Evolutionary conservation across 2,888 invertebrate genomes (phyloP), one percentile per base, ranked within the genome.

Genomic region (Ephialtes manifestator): DNA sequence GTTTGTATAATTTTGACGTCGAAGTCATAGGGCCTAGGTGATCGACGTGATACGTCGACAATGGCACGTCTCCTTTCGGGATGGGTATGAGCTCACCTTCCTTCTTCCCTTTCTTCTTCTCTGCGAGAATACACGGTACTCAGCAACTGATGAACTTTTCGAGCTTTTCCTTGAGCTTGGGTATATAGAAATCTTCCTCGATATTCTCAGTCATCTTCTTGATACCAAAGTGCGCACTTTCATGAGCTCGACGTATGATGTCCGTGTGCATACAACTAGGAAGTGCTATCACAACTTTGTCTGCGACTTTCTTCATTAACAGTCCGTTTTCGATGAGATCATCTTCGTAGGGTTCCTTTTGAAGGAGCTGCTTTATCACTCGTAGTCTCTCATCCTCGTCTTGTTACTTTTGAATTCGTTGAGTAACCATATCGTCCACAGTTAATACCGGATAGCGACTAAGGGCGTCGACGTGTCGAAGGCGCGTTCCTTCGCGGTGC

Each of bases 191-290:
- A 2, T 85, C 70, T 18, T 18, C 10, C 43, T 46, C 46, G 1
- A 83, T 48, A n/a, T 53, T 13, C 4, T 72, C 39, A 18, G 63
- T 48, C n/a, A 71, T 91, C 74, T 91, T 93, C 28, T 86, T 90
- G 10, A 81, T 85, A 0, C 86, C 86, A 87, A 93, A 93, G 88
- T 94, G 93, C 35, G 93, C 92, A 18, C 87, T 87, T 39, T 91
- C 91, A 82, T 94, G 94, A 0, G 87, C 87, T 15, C 82, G 89
- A 46, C 85, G 87, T 4, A 94, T 93, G 1, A 94, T 89, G 76
- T 94, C 91, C 7, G 75, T 82, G 78, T 93, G 90, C 91, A 94
- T 91, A 13, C 28, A 20, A 18, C 85, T 89, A 0, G 94, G 94
- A 39, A 94, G 88, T 0, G 92, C 91, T 8, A 93, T 10, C 11